Percentiles rank a stretch among this genome's conserved stretches.
phyloP scores from a whole-genome alignment of 2,888 invertebrate species.

The Pseudanteris insignis region DNA sequence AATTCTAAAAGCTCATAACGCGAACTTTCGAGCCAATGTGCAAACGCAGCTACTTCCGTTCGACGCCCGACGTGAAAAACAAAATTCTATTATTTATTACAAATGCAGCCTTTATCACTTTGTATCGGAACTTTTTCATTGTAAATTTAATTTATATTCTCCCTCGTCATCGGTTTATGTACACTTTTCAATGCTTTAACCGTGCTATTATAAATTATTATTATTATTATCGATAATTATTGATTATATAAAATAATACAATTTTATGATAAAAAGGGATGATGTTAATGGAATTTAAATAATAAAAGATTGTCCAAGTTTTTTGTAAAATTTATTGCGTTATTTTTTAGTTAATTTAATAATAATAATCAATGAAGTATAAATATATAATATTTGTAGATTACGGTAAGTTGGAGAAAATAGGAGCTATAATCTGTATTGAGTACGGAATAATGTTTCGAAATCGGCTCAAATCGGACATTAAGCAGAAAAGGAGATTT shows the following conservation, averaged over 20 bases:
- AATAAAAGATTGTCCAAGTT: no score
- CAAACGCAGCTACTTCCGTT: slow-evolving; percentile 21
- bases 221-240: not conserved
- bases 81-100: slow-evolving; percentile 33
- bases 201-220: not conserved
- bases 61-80: slow-evolving; percentile 16
- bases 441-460: no score
- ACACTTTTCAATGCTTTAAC: not conserved
- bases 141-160: slow-evolving; percentile 4
- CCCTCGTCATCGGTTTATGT: not conserved
- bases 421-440: no score
- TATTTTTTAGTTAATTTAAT: no score
- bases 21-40: slow-evolving; percentile 25
- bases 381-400: no score
- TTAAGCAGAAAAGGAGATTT: no score
- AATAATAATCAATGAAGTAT: no score
- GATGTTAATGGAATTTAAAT: not conserved
- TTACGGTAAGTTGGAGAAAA: no score
- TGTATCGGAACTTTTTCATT: not conserved
- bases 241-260: not conserved
- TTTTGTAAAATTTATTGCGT: no score
- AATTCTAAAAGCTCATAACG: slow-evolving; percentile 34
- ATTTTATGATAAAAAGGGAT: not conserved
- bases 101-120: slow-evolving; percentile 11
- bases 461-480: no score